Percentiles rank a stretch among this genome's conserved stretches.
Evolutionary conservation across 2,888 invertebrate species (phyloP).

Genomic region (Bellardia pandia): DNA sequence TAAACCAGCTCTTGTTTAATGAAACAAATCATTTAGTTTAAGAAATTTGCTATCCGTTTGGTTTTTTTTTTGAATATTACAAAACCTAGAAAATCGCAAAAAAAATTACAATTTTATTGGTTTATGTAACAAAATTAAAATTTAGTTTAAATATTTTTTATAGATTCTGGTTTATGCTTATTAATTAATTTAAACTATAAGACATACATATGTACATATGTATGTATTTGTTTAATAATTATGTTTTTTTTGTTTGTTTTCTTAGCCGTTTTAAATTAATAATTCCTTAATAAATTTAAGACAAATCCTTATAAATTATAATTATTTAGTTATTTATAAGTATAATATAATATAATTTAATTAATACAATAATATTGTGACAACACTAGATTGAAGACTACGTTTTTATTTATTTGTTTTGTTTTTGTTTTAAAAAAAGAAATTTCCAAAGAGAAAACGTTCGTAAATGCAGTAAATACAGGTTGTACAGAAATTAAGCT

Average conservation of each 20-base stretch:
- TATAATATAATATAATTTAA: constrained; percentile 42
- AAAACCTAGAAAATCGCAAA: no score
- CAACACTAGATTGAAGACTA: constrained; percentile 55
- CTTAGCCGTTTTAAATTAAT: constrained; percentile 15
- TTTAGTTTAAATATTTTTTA: not conserved
- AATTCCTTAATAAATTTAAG: constrained; percentile 24
- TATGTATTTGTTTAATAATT: not conserved
- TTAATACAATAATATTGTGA: constrained; percentile 52
- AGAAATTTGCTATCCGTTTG: no score
- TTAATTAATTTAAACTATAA: constrained; percentile 35
- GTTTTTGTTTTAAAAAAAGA: constrained; percentile 35
- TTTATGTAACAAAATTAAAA: not conserved
- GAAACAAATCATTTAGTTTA: no score
- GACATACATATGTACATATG: no score
- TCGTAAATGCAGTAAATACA: no score
- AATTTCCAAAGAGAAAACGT: not conserved
- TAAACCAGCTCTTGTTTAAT: no score
- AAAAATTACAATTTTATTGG: no score
- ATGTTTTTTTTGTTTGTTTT: not conserved
- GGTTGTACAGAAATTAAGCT: no score
- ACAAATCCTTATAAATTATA: constrained; percentile 18
- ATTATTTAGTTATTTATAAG: constrained; percentile 26
- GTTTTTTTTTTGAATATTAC: no score
- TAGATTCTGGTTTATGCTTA: constrained; percentile 7
- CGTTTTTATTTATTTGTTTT: constrained; percentile 3